Evolutionary conservation across 2,888 invertebrate genomes (phyloP), one percentile per base, ranked within the genome.

Genomic region (Dolomedes plantarius): DNA sequence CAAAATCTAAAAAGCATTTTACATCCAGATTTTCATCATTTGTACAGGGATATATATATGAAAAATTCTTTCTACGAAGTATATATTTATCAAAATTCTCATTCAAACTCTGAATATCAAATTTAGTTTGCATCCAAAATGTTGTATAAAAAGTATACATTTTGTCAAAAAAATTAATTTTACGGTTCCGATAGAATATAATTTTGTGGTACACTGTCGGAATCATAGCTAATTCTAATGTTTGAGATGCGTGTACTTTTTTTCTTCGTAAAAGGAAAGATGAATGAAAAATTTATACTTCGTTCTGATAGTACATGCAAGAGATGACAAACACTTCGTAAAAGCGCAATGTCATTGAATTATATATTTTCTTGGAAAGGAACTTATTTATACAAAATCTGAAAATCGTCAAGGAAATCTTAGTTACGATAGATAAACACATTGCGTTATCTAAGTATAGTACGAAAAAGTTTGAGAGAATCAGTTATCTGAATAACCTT

Each of bases 81-180:
- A 64, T 76, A 69, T 62, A 72, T 83, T 65, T 82, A 82, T 75
- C 69, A 83, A 83, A 74, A 68, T 39, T 23, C 64, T 41, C 29
- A 39, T 65, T 75, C 28, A 41, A 74, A 62, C 69, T 64, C 64
- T 9, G 62, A 75, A 81, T 75, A 81, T 75, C 65, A 76, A 82
- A 82, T 82, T 82, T 82, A 50, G 71, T 65, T 41, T 76, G 28
- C 23, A 71, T 76, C 41, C 76, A 83, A 83, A 83, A 83, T 82
- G 72, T 36, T 39, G 7, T 83, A 83, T 81, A 82, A 82, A 75
- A 83, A 76, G 65, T 76, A 83, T 19, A 69, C 62, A 62, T n/a
- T 71, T 71, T 56, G 23, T 46, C 32, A 11, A 46, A 80, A 73
- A 74, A 46, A 19, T 19, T 65, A 71, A 62, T 29, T 71, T 67